These are phyloP conservation scores for Mythimna pallens DNA, from an alignment of 2,888 invertebrate genomes.

Conservation along the genomic window DNA sequence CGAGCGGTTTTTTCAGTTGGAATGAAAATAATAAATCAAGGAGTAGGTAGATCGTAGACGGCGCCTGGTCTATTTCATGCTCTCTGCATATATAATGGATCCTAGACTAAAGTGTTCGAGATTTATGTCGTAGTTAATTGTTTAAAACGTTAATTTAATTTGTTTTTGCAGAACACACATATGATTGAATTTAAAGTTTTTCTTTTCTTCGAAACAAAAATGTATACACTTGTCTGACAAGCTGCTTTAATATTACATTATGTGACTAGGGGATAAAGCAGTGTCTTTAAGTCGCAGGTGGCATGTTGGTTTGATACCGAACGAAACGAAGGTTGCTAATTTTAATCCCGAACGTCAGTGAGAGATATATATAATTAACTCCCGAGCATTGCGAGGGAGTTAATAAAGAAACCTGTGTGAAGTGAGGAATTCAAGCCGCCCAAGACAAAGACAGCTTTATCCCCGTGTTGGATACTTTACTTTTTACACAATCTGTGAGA, in stretches of 20 bases:
- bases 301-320: too few species aligned
- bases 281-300: too few species aligned
- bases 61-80: constrained; percentile 80
- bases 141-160: constrained; percentile 60
- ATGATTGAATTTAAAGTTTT: constrained; percentile 19
- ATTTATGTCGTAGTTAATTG: constrained; percentile 67
- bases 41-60: constrained; percentile 77
- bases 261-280: too few species aligned
- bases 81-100: constrained; percentile 73
- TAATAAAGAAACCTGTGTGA: too few species aligned
- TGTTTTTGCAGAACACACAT: constrained; percentile 18
- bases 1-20: constrained; percentile 79
- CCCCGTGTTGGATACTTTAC: too few species aligned
- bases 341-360: too few species aligned
- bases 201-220: constrained; percentile 25
- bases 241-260: not conserved
- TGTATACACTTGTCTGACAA: constrained; percentile 1
- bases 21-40: constrained; percentile 87
- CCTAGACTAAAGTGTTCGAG: constrained; percentile 68
- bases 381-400: too few species aligned
- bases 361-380: too few species aligned
- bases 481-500: too few species aligned
- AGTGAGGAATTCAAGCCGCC: too few species aligned
- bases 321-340: too few species aligned
- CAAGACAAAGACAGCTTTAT: too few species aligned